Evolutionary conservation across 2,888 invertebrate species (phyloP), one percentile per base, ranked within the genome.

Genomic region (Euplagia quadripunctaria): DNA sequence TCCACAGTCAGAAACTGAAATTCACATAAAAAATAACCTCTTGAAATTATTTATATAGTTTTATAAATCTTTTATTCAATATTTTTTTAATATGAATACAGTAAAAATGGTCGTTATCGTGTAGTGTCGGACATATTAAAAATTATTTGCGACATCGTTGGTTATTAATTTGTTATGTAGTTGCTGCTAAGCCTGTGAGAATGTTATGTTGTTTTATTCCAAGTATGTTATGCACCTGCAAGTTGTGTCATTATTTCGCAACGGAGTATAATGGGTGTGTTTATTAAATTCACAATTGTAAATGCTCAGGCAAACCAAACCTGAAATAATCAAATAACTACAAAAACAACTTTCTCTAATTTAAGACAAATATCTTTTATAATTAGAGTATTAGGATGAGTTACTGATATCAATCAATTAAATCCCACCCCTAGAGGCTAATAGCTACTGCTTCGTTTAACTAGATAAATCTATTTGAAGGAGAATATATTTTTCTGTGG

Each of bases 161-260:
- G 42, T 55, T n/a, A 17, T 49, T 70, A 64, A 70, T 51, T 52
- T 52, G 52, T 43, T 43, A 64, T 55, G 17, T 46, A 71, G 58
- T 61, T 68, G 69, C 46, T 70, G 67, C 74, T 76, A 71, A 51
- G 17, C 41, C 51, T 68, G 43, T 70, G 73, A 69, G 79, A 83
- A 79, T 83, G 71, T 51, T 58, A 74, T 78, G 74, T 76, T 78
- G 46, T 72, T 80, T 61, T 58, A 74, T 70, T 70, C 52, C 69
- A 72, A 79, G 79, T 71, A 79, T 79, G 75, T 52, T 76, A 73
- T 74, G 82, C 76, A 83, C 82, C 83, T 83, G 82, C 69, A 41
- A 79, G 64, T 83, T 73, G 79, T 79, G 42, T 72, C 71, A 70
- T 73, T 55, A 71, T 74, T 72, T 51, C 31, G 64, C 73, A 68